Evolutionary conservation across 2,888 invertebrate species (phyloP).

Genomic region (Drosophila merina): DNA sequence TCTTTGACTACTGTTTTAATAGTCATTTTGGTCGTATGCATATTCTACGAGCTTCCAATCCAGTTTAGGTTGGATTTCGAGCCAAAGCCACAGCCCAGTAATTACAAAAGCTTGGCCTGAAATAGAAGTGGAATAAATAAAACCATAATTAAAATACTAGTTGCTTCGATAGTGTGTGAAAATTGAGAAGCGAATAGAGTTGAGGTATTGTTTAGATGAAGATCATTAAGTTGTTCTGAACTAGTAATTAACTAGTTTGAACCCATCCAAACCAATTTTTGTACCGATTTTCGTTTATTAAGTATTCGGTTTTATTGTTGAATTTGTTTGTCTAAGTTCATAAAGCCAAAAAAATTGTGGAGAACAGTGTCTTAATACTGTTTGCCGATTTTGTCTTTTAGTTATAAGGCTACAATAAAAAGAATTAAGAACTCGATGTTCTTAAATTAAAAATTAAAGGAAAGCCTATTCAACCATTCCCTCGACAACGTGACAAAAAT

Average conservation of each 20-base stretch:
- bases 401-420: too few species aligned
- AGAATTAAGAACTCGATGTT: too few species aligned
- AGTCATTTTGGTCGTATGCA: conserved; percentile 1
- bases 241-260: conserved; percentile 62
- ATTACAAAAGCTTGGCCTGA: not conserved
- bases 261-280: conserved; percentile 40
- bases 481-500: too few species aligned
- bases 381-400: too few species aligned
- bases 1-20: not conserved
- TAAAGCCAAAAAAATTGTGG: too few species aligned
- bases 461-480: too few species aligned
- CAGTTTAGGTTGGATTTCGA: not conserved
- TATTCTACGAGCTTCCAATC: not conserved
- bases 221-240: conserved; percentile 58
- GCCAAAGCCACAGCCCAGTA: not conserved
- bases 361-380: too few species aligned
- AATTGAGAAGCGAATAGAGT: conserved; percentile 7
- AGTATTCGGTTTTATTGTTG: not conserved
- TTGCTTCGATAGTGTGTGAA: conserved; percentile 26
- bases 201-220: not conserved
- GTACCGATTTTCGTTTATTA: conserved; percentile 33
- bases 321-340: too few species aligned
- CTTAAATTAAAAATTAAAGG: too few species aligned
- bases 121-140: not conserved
- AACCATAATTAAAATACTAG: not conserved